These are phyloP conservation scores for Ectobius pallidus DNA, from an alignment of 2,888 invertebrate genomes.

Conservation along the genomic window DNA sequence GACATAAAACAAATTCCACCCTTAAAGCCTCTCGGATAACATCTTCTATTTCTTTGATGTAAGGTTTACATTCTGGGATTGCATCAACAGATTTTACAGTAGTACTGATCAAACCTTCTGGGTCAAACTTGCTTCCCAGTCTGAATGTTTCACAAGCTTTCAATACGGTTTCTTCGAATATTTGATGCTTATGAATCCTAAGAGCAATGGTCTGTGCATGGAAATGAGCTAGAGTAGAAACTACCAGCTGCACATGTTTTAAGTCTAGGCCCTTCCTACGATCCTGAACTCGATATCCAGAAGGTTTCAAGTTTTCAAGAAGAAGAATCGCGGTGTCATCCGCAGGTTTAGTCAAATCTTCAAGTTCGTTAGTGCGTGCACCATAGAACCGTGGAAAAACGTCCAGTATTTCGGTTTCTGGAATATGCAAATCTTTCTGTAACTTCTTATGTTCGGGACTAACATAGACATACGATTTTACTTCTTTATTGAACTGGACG, in stretches of 20 bases:
- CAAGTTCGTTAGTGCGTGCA: slow-evolving; percentile 53
- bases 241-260: neutral
- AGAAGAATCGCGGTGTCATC: slow-evolving; percentile 60
- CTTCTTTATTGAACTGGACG: slow-evolving; percentile 64
- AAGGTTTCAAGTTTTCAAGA: slow-evolving; percentile 61
- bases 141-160: neutral
- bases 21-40: slow-evolving; percentile 11
- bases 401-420: slow-evolving; percentile 53
- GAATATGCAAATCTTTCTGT: slow-evolving; percentile 57
- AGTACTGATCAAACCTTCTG: slow-evolving; percentile 48
- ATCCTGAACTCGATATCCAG: neutral
- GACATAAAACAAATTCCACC: neutral
- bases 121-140: neutral
- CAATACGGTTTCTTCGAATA: neutral
- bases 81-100: slow-evolving; percentile 37
- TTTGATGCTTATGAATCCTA: neutral
- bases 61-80: slow-evolving; percentile 32
- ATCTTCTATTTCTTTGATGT: slow-evolving; percentile 36
- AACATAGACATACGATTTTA: slow-evolving; percentile 59
- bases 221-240: neutral
- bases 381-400: slow-evolving; percentile 62
- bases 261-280: neutral
- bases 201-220: slow-evolving; percentile 10
- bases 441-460: slow-evolving; percentile 58
- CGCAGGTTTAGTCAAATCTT: slow-evolving; percentile 54